Base-by-base conservation (phyloP, 2,797 vertebrate species). In the Sitta carolinensis region DNA sequence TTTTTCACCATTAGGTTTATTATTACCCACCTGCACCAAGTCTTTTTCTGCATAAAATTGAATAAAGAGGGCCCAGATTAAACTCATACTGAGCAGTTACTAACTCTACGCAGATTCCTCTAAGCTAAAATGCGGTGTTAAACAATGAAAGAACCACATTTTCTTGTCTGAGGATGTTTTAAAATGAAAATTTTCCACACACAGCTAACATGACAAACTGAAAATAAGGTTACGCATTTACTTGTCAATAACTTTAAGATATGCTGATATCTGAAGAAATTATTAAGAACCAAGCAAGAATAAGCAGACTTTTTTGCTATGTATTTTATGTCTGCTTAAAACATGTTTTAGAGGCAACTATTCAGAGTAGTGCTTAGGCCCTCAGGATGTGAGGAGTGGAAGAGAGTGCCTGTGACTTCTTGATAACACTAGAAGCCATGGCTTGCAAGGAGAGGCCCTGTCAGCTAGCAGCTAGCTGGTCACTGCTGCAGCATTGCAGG, bases 81-180 rank as follows among this genome's bases (percentile, higher is more conserved):
- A 80, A 63, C 14, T 57, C 27, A 8, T 32, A 13, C 32, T 45
- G 78, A 89, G 51, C 43, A 43, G 38, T 78, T 81, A 86, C 1
- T 72, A 62, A 45, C 38, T 69, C 57, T 27, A 17, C 81, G 43
- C 36, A 20, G 55, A 90, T 87, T 89, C 36, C 40, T 84, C 52
- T 75, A 78, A 78, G 27, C 4, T 89, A 74, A 93, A 94, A 92
- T 50, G 16, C 25, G 30, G 12, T 47, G 10, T 80, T 74, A 70
- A 74, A 89, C 79, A 92, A 80, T 87, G 79, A 67, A 87, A 92
- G 82, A 96, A 87, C 78, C 30, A 11, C 75, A 70, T 70, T 72
- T 63, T 83, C 84, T 84, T 89, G 30, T 66, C 87, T 87, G 20
- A 18, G 34, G 16, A 54, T 89, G 22, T 87, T 91, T 87, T 72